A percentile compares a stretch with the other conserved stretches of the same genome.
phyloP scores from a whole-genome alignment of 2,113 vertebrate genomes.

The Nyctibius bracteatus region DNA sequence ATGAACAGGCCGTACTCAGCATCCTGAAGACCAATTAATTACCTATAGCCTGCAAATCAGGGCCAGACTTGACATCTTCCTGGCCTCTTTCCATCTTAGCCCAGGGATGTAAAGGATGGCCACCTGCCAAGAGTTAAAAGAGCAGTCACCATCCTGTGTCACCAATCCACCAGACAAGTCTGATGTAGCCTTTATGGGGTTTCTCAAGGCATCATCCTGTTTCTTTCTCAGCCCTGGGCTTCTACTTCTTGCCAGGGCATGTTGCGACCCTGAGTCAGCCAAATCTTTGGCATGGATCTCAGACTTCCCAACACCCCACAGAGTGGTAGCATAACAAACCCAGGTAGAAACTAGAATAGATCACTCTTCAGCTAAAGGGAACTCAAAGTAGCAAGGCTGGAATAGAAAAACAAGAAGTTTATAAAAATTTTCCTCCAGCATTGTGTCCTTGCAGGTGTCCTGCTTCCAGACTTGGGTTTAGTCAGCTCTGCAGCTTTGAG shows the following conservation, averaged over 20 bases:
- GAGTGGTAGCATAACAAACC: neutral
- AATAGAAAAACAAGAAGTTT: neutral
- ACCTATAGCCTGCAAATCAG: neutral
- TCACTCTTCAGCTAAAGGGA: neutral
- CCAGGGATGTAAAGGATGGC: neutral
- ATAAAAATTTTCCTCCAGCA: neutral
- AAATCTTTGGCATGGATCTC: neutral
- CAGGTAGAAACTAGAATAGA: neutral
- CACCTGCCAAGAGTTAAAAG: neutral
- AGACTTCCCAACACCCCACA: neutral
- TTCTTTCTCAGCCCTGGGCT: neutral
- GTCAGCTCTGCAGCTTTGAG: neutral
- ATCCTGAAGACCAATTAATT: neutral
- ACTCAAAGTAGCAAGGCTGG: neutral
- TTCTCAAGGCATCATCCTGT: neutral
- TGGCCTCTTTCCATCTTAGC: neutral
- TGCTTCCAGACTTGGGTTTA: neutral
- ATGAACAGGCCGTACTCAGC: neutral
- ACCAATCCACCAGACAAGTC: neutral
- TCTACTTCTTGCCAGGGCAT: neutral
- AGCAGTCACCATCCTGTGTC: neutral
- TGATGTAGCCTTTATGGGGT: neutral
- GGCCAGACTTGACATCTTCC: neutral
- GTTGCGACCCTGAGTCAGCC: neutral
- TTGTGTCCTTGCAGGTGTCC: neutral